A percentile compares a stretch with the other conserved stretches of the same genome.
These are phyloP conservation scores for Odontothrips loti DNA, from an alignment of 2,888 invertebrate genomes.

Conservation along the genomic window DNA sequence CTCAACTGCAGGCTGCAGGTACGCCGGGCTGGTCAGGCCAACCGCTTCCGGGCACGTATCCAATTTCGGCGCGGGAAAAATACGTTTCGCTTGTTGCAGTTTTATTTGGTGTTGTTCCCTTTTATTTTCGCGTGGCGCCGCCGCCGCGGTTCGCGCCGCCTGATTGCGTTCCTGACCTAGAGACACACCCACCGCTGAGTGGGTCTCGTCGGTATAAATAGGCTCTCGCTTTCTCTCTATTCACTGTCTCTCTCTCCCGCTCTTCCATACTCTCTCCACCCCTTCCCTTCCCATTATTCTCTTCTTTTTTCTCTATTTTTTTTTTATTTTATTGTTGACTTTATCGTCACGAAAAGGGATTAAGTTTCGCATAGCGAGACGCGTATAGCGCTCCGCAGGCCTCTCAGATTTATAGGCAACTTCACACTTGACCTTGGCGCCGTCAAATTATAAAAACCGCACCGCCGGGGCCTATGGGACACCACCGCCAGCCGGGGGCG, in stretches of 20 bases:
- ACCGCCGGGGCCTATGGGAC: too few relatives aligned
- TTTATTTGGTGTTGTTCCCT: too few relatives aligned
- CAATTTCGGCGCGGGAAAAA: too few relatives aligned
- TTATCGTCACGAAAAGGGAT: slow-evolving; percentile 15
- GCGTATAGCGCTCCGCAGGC: not conserved
- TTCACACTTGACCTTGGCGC: not conserved
- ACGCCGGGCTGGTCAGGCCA: too few relatives aligned
- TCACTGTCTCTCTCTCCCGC: not conserved
- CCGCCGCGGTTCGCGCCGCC: not conserved
- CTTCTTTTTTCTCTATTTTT: not conserved
- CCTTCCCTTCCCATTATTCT: not conserved
- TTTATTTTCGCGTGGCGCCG: too few relatives aligned
- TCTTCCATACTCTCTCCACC: not conserved
- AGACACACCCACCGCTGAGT: not conserved
- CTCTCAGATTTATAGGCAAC: not conserved
- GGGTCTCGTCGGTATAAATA: not conserved
- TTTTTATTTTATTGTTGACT: slow-evolving; percentile 7
- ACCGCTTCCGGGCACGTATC: too few relatives aligned
- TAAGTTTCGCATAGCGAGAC: not conserved
- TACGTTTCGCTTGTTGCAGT: too few relatives aligned
- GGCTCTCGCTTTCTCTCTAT: not conserved
- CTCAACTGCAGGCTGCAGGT: too few relatives aligned
- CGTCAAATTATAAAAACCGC: not conserved
- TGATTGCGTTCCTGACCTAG: not conserved
- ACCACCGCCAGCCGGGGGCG: too few relatives aligned